A percentile compares a stretch with the other conserved stretches of the same genome.
phyloP scores from a whole-genome alignment of 2,113 vertebrate genomes.

The Carassius auratus region DNA sequence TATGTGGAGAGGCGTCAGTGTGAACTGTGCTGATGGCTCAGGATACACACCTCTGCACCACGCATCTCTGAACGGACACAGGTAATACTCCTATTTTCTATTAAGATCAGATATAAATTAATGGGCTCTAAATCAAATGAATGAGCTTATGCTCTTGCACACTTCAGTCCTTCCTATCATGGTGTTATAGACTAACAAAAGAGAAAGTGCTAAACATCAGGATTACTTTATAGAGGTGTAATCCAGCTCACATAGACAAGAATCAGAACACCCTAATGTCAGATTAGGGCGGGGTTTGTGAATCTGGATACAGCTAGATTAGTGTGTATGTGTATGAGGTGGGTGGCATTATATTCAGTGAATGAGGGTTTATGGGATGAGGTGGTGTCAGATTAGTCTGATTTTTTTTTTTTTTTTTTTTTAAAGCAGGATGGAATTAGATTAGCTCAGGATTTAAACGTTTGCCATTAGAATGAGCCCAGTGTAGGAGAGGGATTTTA shows the following conservation, averaged over 20 bases:
- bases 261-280: neutral
- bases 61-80: constrained; percentile 87
- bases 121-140: neutral
- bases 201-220: neutral
- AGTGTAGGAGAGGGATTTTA: neutral
- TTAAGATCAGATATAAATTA: no score
- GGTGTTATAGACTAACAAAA: neutral
- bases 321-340: neutral
- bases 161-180: neutral
- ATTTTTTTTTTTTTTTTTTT: neutral
- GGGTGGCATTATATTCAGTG: neutral
- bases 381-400: neutral
- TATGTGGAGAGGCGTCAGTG: constrained; percentile 87
- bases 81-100: constrained; percentile 66
- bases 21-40: constrained; percentile 87
- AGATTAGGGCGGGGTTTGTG: neutral
- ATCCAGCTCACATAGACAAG: neutral
- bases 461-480: neutral
- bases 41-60: constrained; percentile 88
- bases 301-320: neutral
- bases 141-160: neutral
- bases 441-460: neutral
- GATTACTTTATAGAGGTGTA: constrained; percentile 9
- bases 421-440: neutral
- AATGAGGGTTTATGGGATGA: neutral